Percentiles rank a stretch among this genome's conserved stretches.
phyloP scores from a whole-genome alignment of 2,113 vertebrate species.

The Sapayoa aenigma region DNA sequence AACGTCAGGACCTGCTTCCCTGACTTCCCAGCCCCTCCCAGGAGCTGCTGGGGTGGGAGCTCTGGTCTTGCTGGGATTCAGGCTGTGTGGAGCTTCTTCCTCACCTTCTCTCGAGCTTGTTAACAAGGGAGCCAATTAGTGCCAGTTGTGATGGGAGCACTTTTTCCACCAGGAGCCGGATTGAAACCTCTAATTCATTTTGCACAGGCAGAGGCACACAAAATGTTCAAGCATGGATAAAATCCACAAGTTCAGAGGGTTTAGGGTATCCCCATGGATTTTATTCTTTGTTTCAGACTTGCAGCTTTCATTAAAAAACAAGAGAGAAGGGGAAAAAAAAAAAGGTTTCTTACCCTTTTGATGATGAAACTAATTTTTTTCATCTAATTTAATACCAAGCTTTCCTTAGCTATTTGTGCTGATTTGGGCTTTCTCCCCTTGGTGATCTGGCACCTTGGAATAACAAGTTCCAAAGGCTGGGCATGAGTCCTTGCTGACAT shows the following conservation, averaged over 20 bases:
- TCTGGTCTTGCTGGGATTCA: neutral
- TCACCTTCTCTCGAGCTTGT: neutral
- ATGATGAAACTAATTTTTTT: neutral
- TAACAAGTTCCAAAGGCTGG: neutral
- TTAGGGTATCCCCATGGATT: neutral
- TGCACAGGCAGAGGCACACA: neutral
- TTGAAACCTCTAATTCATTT: neutral
- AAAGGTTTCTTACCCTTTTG: neutral
- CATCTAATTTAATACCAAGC: neutral
- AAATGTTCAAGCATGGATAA: neutral
- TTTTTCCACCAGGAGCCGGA: neutral
- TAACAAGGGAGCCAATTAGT: constrained; percentile 43
- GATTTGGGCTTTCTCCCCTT: neutral
- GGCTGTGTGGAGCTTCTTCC: neutral
- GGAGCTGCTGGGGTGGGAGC: neutral
- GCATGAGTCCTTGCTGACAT: neutral
- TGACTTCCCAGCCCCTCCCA: neutral
- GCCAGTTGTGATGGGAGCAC: neutral
- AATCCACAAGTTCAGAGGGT: neutral
- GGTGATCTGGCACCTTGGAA: neutral
- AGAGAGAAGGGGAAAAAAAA: too few species aligned
- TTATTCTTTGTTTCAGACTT: neutral
- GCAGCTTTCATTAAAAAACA: neutral
- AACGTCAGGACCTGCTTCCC: neutral
- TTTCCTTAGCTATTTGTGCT: neutral